Evolutionary conservation across 2,888 invertebrate species (phyloP), one percentile per base, ranked within the genome.

Genomic region (Melitaea athalia): DNA sequence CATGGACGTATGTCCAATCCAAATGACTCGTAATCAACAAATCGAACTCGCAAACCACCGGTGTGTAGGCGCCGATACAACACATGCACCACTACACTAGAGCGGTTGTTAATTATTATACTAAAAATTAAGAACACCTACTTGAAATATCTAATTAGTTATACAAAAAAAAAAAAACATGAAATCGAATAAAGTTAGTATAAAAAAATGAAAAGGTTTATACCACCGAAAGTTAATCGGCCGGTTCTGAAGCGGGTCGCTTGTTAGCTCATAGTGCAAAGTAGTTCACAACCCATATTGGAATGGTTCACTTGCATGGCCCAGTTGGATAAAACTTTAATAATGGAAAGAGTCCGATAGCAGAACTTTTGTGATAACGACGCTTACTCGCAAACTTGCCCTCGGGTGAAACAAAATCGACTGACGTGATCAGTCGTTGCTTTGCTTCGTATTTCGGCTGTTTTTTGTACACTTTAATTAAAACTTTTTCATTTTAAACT

Each of bases 301-400:
- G 80, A 81, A 81, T 76, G 78, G 75, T 74, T 78, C 76, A 76
- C 77, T 78, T 77, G 78, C 79, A 79, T 80, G 79, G 81, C 80
- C 79, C 78, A 81, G 80, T 83, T 81, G 81, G 80, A 83, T 83
- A 82, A 83, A 90, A 90, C 81, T 90, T 90, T 84, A 84, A 85
- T 87, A 87, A 85, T 85, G 81, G 82, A 80, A 83, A 77, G 82
- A 85, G 81, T 81, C 79, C 82, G 82, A 86, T 87, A 83, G 84
- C 78, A 79, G 77, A 87, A 88, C 81, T 88, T 86, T 76, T 74
- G 73, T 74, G 74, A 77, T 81, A 83, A 83, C 79, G 79, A 81
- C 78, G 81, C 82, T 78, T 77, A 78, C 80, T 79, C 78, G 78
- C 80, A 77, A 87, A 84, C 82, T 86, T 61, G 12, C 61, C n/a